phyloP scores from a whole-genome alignment of 2,113 vertebrate genomes.

The Nyctereutes procyonoides region DNA sequence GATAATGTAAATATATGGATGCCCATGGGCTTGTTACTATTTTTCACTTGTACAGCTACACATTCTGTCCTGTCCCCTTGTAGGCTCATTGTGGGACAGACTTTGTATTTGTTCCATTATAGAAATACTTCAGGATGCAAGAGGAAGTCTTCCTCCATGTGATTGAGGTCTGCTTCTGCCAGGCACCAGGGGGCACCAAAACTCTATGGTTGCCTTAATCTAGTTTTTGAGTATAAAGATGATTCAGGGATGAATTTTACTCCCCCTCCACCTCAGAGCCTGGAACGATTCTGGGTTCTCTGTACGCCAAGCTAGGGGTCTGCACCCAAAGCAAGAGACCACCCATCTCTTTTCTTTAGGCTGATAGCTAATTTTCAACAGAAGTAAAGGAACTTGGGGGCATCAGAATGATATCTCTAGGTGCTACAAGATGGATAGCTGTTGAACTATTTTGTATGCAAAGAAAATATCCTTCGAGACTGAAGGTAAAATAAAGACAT shows the following conservation, averaged over 20 bases:
- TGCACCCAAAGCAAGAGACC: neutral
- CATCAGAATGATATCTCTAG: neutral
- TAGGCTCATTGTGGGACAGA: neutral
- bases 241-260: neutral
- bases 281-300: neutral
- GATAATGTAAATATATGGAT: neutral
- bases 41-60: neutral
- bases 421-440: neutral
- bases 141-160: neutral
- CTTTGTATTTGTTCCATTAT: fast-evolving
- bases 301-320: too few relatives aligned
- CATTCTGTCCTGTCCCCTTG: neutral
- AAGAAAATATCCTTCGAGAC: neutral
- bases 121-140: fast-evolving
- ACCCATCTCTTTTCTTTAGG: neutral
- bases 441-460: neutral
- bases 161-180: neutral
- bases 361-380: neutral
- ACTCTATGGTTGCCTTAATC: neutral
- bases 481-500: neutral
- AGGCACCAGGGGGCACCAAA: slow-evolving; percentile 66
- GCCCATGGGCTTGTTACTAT: neutral
- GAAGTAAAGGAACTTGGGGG: neutral
- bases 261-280: neutral
- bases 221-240: fast-evolving